Base-by-base conservation (phyloP, 2,113 vertebrate species). In the Coptodon rendalli region DNA sequence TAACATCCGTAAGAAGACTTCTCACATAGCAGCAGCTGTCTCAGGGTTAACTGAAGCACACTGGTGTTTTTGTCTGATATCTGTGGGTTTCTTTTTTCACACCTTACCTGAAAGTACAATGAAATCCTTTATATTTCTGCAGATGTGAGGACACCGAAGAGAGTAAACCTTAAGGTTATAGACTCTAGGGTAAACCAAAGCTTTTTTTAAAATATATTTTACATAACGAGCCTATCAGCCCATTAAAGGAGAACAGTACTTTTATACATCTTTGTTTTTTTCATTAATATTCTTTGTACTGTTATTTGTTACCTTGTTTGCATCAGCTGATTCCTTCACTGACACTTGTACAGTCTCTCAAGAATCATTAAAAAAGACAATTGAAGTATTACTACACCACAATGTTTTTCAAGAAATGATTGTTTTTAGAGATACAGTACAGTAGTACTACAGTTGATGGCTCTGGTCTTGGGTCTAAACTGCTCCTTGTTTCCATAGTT, bases 131-230 rank as follows among this genome's bases (percentile, higher is more conserved):
- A 96, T 97, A 95, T 98, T 95, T 94, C 96, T 96, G 88, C 97
- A 97, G 97, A 97, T 97, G 94, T 97, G 97, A 97, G 96, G 97
- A 96, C 95, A 96, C 94, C 91, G 97, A 97, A 96, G 97, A 97
- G 83, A 96, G 94, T 96, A 97, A 97, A 96, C 96, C 96, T 93
- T 96, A 97, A 95, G 91, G 95, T 96, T 97, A 95, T 97, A 97
- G 95, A 94, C 93, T 85, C 95, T 97, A 97, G 97, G 97, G 97
- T 97, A 98, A 97, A 97, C 86, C 80, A 93, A 87, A 92, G 81
- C 86, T 94, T 93, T 38, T 66, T 92, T 94, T 14, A 9, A 38
- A 57, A 88, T 87, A 54, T 89, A 63, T 85, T 86, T 89, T 93
- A 87, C 91, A 91, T 94, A 94, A 95, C 89, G 73, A 93, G 82